These are phyloP conservation scores for Drosophila novamexicana DNA, from an alignment of 1,140 invertebrate species.

Conservation along the genomic window DNA sequence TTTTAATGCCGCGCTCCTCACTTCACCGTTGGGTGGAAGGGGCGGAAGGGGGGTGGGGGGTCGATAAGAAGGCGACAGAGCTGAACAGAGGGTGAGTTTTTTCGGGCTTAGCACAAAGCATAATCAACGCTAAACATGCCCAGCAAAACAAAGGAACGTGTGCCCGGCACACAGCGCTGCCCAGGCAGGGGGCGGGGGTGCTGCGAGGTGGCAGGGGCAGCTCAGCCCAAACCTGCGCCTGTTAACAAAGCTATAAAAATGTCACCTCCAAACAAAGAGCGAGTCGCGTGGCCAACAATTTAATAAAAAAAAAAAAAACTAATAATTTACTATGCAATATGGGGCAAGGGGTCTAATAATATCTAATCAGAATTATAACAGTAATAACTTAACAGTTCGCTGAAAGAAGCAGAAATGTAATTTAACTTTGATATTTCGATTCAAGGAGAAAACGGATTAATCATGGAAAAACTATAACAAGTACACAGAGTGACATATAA, in stretches of 20 bases:
- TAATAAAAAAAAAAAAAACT: conserved; percentile 31
- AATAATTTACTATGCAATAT: conserved; percentile 33
- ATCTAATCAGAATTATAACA: no score
- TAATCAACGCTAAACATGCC: conserved; percentile 80
- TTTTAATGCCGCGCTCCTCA: conserved; percentile 67
- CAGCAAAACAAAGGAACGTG: conserved; percentile 71
- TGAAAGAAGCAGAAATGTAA: no score
- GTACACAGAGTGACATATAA: no score
- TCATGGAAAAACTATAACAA: no score
- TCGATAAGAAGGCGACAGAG: conserved; percentile 63
- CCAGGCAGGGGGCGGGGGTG: background rate
- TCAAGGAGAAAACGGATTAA: no score
- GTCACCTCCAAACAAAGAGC: conserved; percentile 63
- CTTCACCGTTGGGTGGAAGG: background rate
- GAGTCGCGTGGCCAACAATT: conserved; percentile 62
- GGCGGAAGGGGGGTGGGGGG: background rate
- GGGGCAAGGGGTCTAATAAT: background rate
- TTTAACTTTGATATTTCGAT: no score
- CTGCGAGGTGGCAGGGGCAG: background rate
- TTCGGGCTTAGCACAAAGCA: conserved; percentile 59
- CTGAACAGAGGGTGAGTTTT: conserved; percentile 61
- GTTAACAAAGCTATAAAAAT: conserved; percentile 82
- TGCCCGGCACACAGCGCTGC: conserved; percentile 3
- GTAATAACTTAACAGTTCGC: no score
- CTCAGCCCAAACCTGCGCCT: conserved; percentile 26